Base-by-base conservation (phyloP, 2,888 invertebrate species). In the Tridacna gigas region DNA sequence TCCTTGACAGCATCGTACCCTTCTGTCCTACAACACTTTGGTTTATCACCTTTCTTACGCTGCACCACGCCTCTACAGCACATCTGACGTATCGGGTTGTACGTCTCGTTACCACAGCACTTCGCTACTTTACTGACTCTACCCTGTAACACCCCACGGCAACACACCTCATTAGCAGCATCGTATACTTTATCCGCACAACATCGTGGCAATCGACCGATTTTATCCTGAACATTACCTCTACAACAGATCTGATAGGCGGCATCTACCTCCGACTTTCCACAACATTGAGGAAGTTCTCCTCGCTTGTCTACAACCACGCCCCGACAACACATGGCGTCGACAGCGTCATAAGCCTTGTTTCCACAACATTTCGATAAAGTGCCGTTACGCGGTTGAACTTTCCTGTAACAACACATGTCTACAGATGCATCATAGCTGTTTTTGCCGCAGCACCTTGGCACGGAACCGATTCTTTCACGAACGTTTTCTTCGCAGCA, bases 81-180 rank as follows among this genome's bases (percentile, higher is more conserved):
- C 63, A 86, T 78, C 71, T 86, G 80, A 61, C 74, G 82, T 5
- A 66, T n/a, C 13, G 86, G 83, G 37, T 86, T 78, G 65, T 66
- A 86, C 45, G 80, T 86, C 15, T 77, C 78, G 45, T 78, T 80
- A n/a, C 78, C 66, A 51, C 86, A 86, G 48, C 86, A 86, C 37
- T 80, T 86, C 11, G 74, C 47, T 15, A 74, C 61, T 3, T 71
- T 22, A 13, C 75, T 74, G 1, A 80, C 25, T 56, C 82, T 28
- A 26, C 80, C 80, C 51, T 83, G 82, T 20, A 86, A 60, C 5
- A 28, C 76, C 18, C 80, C 78, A 0, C 75, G 37, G 25, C 86
- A 86, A 66, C 86, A 86, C 15, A 86, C 75, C 18, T 77, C 47
- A 12, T 60, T 76, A 7, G 78, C 22, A 11, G 86, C 86, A 28